Percentiles rank a stretch among this genome's conserved stretches.
Evolutionary conservation across 2,888 invertebrate genomes (phyloP).

Genomic region (Oscheius myriophilus): DNA sequence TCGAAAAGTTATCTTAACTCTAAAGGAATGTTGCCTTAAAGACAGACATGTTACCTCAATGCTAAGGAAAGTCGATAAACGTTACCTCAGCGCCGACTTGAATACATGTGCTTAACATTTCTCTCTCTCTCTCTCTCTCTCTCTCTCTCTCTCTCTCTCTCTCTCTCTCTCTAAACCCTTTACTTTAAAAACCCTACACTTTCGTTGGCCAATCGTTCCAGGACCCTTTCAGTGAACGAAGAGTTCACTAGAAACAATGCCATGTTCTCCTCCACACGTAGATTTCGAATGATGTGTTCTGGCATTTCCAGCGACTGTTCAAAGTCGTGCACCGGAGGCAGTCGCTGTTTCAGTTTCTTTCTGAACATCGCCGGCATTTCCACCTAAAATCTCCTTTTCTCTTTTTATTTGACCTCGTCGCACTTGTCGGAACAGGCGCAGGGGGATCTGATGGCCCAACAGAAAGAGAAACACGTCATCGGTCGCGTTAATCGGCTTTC

Average conservation of each 20-base stretch:
- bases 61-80: too few relatives aligned
- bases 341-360: slow-evolving; percentile 38
- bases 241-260: slow-evolving; percentile 37
- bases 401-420: background rate
- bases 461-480: slow-evolving; percentile 45
- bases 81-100: too few relatives aligned
- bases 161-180: too few relatives aligned
- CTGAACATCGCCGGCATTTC: slow-evolving; percentile 35
- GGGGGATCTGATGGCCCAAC: slow-evolving; percentile 42
- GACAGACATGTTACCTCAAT: too few relatives aligned
- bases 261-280: slow-evolving; percentile 44
- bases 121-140: too few relatives aligned
- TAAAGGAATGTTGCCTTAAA: too few relatives aligned
- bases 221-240: slow-evolving; percentile 13
- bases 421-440: slow-evolving; percentile 41
- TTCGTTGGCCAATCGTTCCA: slow-evolving; percentile 25
- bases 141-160: too few relatives aligned
- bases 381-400: slow-evolving; percentile 18
- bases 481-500: slow-evolving; percentile 36
- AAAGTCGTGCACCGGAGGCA: slow-evolving; percentile 36
- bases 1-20: too few relatives aligned
- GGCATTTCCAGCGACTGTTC: slow-evolving; percentile 30
- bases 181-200: too few relatives aligned
- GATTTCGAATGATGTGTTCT: slow-evolving; percentile 32
- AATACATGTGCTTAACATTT: too few relatives aligned